A percentile compares a stretch with the other conserved stretches of the same genome.
These are phyloP conservation scores for Oceanodroma tethys DNA, from an alignment of 2,113 vertebrate genomes.

Conservation along the genomic window DNA sequence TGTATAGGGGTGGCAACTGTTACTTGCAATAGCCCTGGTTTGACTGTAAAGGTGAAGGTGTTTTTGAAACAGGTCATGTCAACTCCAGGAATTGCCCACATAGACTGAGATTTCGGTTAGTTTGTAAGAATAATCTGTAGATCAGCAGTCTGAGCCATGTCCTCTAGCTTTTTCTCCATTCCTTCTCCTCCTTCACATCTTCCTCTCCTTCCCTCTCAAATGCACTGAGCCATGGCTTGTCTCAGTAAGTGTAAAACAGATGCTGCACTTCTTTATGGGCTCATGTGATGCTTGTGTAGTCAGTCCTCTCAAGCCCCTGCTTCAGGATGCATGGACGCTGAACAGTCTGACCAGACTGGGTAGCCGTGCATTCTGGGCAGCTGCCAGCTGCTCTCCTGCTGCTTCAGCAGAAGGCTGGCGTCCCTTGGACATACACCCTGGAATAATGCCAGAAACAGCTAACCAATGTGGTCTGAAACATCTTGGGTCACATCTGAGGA, in stretches of 20 bases:
- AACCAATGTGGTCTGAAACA: background rate
- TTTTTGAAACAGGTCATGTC: background rate
- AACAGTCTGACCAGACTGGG: background rate
- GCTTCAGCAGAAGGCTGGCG: background rate
- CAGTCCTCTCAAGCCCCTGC: background rate
- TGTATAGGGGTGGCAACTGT: background rate
- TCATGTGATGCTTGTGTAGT: background rate
- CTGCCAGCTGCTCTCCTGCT: background rate
- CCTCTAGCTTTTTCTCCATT: background rate
- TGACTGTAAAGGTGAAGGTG: background rate
- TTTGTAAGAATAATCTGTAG: background rate
- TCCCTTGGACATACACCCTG: background rate
- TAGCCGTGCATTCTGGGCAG: background rate
- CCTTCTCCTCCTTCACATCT: background rate
- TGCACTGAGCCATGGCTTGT: background rate
- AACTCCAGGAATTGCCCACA: background rate
- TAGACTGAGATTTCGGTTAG: background rate
- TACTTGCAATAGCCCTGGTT: background rate
- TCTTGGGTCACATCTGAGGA: background rate
- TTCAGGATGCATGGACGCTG: background rate
- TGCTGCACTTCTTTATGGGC: background rate
- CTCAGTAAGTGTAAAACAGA: rapidly evolving
- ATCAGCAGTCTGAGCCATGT: background rate
- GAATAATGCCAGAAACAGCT: background rate
- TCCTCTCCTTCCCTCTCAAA: background rate